These are phyloP conservation scores for Andrena minutula DNA, from an alignment of 2,888 invertebrate genomes.

Conservation along the genomic window DNA sequence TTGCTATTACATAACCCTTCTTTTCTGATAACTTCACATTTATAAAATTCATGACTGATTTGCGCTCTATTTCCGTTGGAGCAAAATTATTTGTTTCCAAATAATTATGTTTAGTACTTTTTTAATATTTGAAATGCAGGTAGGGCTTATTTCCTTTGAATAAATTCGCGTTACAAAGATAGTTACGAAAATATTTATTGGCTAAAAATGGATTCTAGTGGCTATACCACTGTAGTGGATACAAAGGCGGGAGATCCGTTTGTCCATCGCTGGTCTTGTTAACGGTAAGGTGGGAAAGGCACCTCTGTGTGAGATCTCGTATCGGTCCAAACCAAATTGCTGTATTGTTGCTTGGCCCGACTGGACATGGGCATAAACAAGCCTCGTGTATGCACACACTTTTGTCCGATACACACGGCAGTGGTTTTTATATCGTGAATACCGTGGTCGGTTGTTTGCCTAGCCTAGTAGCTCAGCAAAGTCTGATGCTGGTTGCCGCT, in stretches of 20 bases:
- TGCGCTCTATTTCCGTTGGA: not conserved
- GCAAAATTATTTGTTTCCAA: not conserved
- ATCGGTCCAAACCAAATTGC: slow-evolving; percentile 77
- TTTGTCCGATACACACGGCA: slow-evolving; percentile 40
- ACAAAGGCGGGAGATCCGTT: slow-evolving; percentile 30
- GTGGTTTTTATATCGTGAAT: slow-evolving; percentile 55
- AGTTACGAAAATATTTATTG: not conserved
- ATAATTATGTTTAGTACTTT: not conserved
- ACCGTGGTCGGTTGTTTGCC: slow-evolving; percentile 62
- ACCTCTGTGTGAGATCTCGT: slow-evolving; percentile 69
- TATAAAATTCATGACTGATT: not conserved
- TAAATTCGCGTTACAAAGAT: not conserved
- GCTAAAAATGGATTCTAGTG: slow-evolving; percentile 21
- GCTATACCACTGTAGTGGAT: slow-evolving; percentile 22
- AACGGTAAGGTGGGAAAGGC: slow-evolving; percentile 61
- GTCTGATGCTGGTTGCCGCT: slow-evolving; percentile 55
- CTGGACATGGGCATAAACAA: slow-evolving; percentile 69
- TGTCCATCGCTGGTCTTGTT: slow-evolving; percentile 29
- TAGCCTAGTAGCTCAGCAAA: slow-evolving; percentile 66
- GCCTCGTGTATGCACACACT: slow-evolving; percentile 71
- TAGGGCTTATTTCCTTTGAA: not conserved
- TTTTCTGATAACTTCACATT: not conserved
- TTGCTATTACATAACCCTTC: not conserved
- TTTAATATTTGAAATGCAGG: not conserved
- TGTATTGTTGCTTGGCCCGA: slow-evolving; percentile 74